Base-by-base conservation (phyloP, 2,888 invertebrate genomes). In the Ptychoptera contaminata region DNA sequence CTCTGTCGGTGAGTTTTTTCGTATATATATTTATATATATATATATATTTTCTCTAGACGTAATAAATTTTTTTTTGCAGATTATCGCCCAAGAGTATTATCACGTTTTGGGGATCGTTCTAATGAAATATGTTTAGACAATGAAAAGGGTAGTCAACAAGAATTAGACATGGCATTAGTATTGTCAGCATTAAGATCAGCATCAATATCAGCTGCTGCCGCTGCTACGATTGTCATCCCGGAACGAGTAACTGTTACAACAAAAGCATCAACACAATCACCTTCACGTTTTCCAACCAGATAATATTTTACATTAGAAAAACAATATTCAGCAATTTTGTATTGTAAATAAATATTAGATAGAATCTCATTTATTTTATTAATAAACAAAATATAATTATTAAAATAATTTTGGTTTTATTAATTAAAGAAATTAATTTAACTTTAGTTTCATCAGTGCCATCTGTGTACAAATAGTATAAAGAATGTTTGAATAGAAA, bases 121-220 rank as follows among this genome's bases (percentile, higher is more conserved):
- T 54, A 68, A 74, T 11, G 86, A 92, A 60, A 77, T 96, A 34
- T 81, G 78, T 56, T 65, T 96, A 47, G 96, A 97, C 58, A 88
- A 86, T 58, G 84, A 88, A 57, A 82, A 77, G 51, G 82, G 91
- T 0, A 80, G 85, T 10, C 83, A 83, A 56, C 81, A 82, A 52
- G 96, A 96, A 62, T 61, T 93, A 53, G 94, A 96, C 57, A 93
- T 88, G 2, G 91, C 93, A 1, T 78, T 88, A 35, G 84, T 96
- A 34, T 67, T 93, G 49, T 83, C 90, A 61, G 96, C 96, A 1
- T 69, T 94, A 48, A 75, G 84, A 35, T 55, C 57, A 47, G 60
- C 65, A 1, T 59, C 59, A 46, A 54, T 59, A 42, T 58, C 60
- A 37, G 58, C 60, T 30, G 60, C 58, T 31, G 57, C 58, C 1